Base-by-base conservation (phyloP, 2,888 invertebrate genomes). In the Hoplodrina ambigua region DNA sequence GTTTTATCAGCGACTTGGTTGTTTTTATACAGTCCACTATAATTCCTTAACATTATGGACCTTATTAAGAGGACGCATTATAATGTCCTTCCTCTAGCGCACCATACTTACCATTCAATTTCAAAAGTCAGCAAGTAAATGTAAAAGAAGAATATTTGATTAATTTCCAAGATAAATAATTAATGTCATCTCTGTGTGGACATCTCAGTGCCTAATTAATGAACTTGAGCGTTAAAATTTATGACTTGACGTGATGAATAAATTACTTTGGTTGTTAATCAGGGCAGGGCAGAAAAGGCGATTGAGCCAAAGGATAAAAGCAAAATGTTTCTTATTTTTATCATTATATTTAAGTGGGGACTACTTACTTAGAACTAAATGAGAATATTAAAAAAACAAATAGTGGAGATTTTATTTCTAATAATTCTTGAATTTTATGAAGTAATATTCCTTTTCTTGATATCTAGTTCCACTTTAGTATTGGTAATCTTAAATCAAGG, bases 181-280 rank as follows among this genome's bases (percentile, higher is more conserved):
- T 62, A 72, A 66, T 61, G 54, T 65, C 64, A 67, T 67, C 53
- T 80, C 64, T 50, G 63, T 57, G 78, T 68, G 55, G 67, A 72
- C 75, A 76, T 69, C 75, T 67, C 64, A 59, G 66, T 60, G 61
- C 50, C 57, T 78, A 72, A 83, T 81, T 80, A 81, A 83, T 72
- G 67, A 80, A 74, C 55, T 75, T 58, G 54, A 61, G 62, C 58
- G 68, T 83, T 77, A 41, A 62, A 77, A 80, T 83, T 66, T 71
- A 80, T 80, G 66, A 65, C 52, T 65, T 57, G 68, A 72, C 71
- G 66, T 78, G 69, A 52, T 78, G 67, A 81, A 80, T 83, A 81
- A 83, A 80, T 81, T 77, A 83, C 75, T 69, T 64, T 13, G 55
- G 59, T 73, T 58, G 30, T 62, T 72, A 74, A 82, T 80, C 69